Evolutionary conservation across 2,113 vertebrate species (phyloP).

Genomic region (Atlantisia rogersi): DNA sequence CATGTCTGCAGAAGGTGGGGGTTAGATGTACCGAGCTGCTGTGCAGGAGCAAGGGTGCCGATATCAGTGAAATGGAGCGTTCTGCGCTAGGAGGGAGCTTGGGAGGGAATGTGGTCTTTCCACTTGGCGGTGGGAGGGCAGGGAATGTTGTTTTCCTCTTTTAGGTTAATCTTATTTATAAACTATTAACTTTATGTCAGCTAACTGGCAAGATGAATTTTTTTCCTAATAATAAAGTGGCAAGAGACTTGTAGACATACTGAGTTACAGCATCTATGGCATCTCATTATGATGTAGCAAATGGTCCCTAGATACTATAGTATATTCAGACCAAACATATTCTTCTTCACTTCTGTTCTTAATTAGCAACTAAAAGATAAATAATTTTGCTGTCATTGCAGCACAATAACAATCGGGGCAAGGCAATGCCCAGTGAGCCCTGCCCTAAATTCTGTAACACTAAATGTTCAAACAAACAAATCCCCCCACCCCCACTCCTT

Average conservation of each 20-base stretch:
- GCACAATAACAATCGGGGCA: not conserved
- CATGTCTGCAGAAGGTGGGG: not conserved
- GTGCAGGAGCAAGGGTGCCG: not conserved
- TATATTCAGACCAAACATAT: conserved; percentile 28
- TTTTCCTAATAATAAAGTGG: not conserved
- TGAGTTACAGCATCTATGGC: not conserved
- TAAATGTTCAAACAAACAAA: conserved; percentile 18
- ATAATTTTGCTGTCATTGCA: conserved; percentile 50
- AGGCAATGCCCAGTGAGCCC: not conserved
- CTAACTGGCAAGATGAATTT: not conserved
- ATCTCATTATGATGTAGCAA: conserved; percentile 27
- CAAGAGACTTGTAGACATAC: not conserved
- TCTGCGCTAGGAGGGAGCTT: not conserved
- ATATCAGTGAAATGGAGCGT: not conserved
- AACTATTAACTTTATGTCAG: not conserved
- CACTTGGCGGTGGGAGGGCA: not conserved
- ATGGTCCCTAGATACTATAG: not conserved
- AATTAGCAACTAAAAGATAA: conserved; percentile 61
- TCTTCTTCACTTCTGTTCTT: conserved; percentile 44
- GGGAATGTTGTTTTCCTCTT: not conserved
- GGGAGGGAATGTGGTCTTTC: not conserved
- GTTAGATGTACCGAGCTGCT: not conserved
- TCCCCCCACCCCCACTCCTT: not conserved
- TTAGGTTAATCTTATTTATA: not conserved
- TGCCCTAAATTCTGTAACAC: conserved; percentile 26